Evolutionary conservation across 2,113 vertebrate species (phyloP), one percentile per base, ranked within the genome.

Genomic region (Pseudois nayaur): DNA sequence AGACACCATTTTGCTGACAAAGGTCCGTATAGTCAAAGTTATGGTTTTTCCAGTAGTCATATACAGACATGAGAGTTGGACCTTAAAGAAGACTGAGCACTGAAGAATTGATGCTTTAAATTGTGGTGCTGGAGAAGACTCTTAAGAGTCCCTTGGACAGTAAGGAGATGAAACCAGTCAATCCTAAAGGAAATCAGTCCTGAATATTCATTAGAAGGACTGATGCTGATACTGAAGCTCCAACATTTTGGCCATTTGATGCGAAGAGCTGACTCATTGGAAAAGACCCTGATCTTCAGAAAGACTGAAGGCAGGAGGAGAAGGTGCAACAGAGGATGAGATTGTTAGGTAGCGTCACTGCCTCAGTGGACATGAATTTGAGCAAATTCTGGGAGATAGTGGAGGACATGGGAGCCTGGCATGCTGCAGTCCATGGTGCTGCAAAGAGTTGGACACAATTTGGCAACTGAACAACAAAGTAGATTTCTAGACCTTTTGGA

Each of bases 401-500:
- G 5, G 19, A 74, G 21, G 67, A 40, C n/a, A 3, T 25, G 36
- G 67, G 11, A 74, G 36, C 67, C 19, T 40, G 67, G 67, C 36
- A 40, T 40, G 21, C 67, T 74, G 36, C 19, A 74, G 67, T 23
- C 36, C 36, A 74, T 40, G 19, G 67, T 23, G 67, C 19, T 74
- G 67, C 67, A 74, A 71, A 71, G 36, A 74, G 67, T 25, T 74
- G 67, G n/a, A 74, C 10, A 74, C 21, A 74, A 74, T 23, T 21
- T 74, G 67, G 36, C n/a, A 74, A 40, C 10, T 74, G 67, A 74
- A 40, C 67, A 74, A 40, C 67, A 25, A 74, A 74, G 33, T 45
- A 86, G 50, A 43, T 83, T 64, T 94, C 55, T 87, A 92, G 85
- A 92, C 81, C 29, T 83, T 95, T 83, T 57, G 84, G 87, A 79